Evolutionary conservation across 2,888 invertebrate species (phyloP).

Genomic region (Frankliniella intonsa): DNA sequence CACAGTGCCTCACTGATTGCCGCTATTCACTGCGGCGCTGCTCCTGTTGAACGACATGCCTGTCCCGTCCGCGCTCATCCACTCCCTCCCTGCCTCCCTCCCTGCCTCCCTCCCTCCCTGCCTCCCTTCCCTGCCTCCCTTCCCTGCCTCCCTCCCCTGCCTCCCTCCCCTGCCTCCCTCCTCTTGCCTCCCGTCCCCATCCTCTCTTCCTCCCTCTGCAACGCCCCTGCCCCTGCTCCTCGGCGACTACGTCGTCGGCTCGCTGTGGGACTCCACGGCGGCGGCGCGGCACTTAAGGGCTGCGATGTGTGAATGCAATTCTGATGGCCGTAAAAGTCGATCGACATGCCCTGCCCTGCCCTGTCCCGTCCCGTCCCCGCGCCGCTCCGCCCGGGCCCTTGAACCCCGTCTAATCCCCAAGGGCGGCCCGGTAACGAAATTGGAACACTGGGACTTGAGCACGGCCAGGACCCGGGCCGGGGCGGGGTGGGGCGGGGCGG

Average conservation of each 20-base stretch:
- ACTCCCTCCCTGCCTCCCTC: neutral
- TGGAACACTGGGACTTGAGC: conserved; percentile 13
- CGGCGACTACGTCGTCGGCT: neutral
- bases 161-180: no score
- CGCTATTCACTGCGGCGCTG: no score
- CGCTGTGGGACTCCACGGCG: no score
- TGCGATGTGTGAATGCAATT: conserved; percentile 6
- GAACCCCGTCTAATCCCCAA: neutral
- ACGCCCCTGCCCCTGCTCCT: neutral
- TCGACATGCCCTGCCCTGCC: neutral
- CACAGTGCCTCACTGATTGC: no score
- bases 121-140: no score
- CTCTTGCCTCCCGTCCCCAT: no score
- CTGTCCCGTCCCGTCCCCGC: neutral
- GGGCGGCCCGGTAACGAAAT: conserved; percentile 11
- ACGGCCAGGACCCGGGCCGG: neutral
- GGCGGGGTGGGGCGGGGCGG: neutral
- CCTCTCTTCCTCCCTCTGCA: neutral
- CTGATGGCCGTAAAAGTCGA: conserved; percentile 19
- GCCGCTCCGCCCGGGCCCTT: neutral
- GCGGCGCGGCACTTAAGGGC: neutral
- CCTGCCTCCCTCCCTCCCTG: neutral
- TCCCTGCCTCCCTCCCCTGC: neutral
- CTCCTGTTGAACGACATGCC: no score
- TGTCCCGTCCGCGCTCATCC: neutral